Base-by-base conservation (phyloP, 2,888 invertebrate species). In the Lypha dubia region DNA sequence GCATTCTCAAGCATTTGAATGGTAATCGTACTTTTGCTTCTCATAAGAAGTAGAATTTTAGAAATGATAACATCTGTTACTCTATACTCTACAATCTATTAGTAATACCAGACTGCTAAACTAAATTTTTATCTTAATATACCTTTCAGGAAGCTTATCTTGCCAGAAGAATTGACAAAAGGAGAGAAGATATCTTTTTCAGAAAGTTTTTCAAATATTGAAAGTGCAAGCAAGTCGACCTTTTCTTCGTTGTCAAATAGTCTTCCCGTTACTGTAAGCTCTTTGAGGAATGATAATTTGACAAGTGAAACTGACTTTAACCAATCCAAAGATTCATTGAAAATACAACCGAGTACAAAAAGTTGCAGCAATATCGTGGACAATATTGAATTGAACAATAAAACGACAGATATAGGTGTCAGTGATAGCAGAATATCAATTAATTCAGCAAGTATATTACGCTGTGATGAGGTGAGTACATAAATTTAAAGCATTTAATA, bases 401-500 rank as follows among this genome's bases (percentile, higher is more conserved):
- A 60, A 24, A 11, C 38, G 62, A 24, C 41, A 35, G 63, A 67
- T 44, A 53, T 77, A 71, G 67, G 22, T 35, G 15, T 41, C 13
- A 46, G 11, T 28, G 76, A 67, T 4, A 70, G 62, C 41, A 82
- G 51, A 15, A 17, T 67, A 28, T 22, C 65, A 28, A 60, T 20
- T 35, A 67, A 60, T 58, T 71, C 71, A 13, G 5, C 49, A 44
- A 71, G 32, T 17, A 35, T 67, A 53, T 44, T 63, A 28, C 51
- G 38, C 15, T 67, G 32, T 58, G 71, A 83, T 38, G 70, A 73
- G 77, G 82, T 82, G 67, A 77, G 76, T 77, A 53, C 15, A 67
- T 13, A 28, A 38, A 9, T n/a, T 41, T 32, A 60, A 17, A 7
- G n/a, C 1, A 49, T 17, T 17, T 3, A 8, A 46, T 46, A 17